Percentiles rank a stretch among this genome's conserved stretches.
These are phyloP conservation scores for Girardinichthys multiradiatus DNA, from an alignment of 2,113 vertebrate species.

Conservation along the genomic window DNA sequence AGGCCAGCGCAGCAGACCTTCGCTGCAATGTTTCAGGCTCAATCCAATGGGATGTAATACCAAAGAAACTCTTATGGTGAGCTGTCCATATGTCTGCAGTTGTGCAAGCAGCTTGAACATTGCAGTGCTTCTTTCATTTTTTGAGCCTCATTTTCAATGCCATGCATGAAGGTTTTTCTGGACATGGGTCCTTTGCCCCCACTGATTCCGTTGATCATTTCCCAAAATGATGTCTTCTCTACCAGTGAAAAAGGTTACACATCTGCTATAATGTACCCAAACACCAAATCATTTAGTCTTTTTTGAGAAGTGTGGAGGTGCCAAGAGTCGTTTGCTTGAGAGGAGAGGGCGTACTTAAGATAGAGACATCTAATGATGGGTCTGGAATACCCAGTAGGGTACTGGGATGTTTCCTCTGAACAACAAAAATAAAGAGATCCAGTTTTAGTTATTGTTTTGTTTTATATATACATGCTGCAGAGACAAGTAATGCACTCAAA, in stretches of 20 bases:
- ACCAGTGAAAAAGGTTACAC: neutral
- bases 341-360: neutral
- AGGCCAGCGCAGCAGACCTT: neutral
- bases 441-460: no score
- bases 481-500: no score
- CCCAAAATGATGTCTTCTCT: no score
- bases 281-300: neutral
- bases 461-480: no score
- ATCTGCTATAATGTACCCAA: neutral
- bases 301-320: neutral
- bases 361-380: no score
- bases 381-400: neutral
- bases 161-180: no score
- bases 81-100: conserved; percentile 5
- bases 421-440: no score
- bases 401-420: neutral
- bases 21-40: neutral
- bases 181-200: no score
- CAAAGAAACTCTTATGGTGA: neutral
- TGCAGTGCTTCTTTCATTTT: neutral
- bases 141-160: no score
- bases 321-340: neutral
- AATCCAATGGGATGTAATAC: neutral
- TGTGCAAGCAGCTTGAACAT: neutral
- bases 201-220: no score